Percentiles rank a stretch among this genome's conserved stretches.
Evolutionary conservation across 2,797 vertebrate genomes (phyloP).

Genomic region (Vireo griseus): DNA sequence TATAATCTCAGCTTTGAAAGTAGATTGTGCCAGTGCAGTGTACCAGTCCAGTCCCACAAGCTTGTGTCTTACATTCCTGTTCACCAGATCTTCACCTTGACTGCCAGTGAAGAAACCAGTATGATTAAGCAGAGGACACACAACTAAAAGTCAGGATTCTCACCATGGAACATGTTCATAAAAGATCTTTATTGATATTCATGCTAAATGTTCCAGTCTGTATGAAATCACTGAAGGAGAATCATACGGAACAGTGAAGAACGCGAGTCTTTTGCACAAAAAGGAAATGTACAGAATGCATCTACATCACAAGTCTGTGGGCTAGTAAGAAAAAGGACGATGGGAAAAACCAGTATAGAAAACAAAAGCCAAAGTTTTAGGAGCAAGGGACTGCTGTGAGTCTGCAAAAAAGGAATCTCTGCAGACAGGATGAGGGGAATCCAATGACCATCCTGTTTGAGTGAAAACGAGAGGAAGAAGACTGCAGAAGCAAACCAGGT

Average conservation of each 20-base stretch:
- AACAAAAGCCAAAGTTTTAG: not conserved
- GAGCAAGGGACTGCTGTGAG: not conserved
- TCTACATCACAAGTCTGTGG: not conserved
- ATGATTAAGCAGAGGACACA: not conserved
- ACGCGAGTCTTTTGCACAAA: not conserved
- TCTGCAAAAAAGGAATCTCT: not conserved
- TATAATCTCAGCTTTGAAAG: not conserved
- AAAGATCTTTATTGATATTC: not conserved
- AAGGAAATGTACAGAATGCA: not conserved
- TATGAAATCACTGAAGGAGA: not conserved
- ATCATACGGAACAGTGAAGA: not conserved
- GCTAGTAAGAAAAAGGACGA: not conserved
- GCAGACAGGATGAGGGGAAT: not conserved
- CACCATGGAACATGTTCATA: not conserved
- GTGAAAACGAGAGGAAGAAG: not conserved
- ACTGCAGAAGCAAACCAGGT: not conserved
- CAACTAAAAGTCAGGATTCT: not conserved
- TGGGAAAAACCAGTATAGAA: not conserved
- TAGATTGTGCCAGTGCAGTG: not conserved
- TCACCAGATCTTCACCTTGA: not conserved
- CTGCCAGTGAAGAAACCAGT: not conserved
- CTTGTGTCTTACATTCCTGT: rapidly evolving
- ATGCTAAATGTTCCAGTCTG: not conserved
- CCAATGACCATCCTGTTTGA: not conserved
- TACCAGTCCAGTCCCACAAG: not conserved